These are phyloP conservation scores for Oenanthe melanoleuca DNA, from an alignment of 2,113 vertebrate species.

Conservation along the genomic window DNA sequence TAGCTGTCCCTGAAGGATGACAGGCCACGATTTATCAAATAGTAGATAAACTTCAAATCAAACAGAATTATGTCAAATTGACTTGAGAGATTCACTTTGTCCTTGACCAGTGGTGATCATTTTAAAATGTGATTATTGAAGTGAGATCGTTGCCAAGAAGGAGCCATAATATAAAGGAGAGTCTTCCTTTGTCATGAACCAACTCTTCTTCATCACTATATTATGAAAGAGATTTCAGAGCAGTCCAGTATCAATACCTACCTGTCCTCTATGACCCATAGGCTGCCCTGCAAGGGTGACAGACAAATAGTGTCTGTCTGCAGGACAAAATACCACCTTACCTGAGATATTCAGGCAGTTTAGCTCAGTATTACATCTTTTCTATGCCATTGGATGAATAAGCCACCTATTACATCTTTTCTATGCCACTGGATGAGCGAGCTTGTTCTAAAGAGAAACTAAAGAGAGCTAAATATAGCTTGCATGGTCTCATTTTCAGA, in stretches of 20 bases:
- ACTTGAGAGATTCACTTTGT: neutral
- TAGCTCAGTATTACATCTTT: neutral
- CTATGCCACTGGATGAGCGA: neutral
- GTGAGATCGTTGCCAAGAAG: neutral
- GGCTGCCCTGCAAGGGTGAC: neutral
- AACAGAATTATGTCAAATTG: constrained; percentile 2
- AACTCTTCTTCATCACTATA: neutral
- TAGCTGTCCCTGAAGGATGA: neutral
- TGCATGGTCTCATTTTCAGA: neutral
- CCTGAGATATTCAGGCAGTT: neutral
- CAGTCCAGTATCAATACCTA: neutral
- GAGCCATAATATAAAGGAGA: neutral
- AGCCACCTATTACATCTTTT: neutral
- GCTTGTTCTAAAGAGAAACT: neutral
- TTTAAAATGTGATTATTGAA: neutral
- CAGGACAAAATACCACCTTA: neutral
- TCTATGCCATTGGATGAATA: neutral
- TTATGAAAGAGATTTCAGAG: neutral
- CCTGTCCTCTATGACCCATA: neutral
- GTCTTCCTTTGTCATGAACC: neutral
- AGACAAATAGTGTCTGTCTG: neutral
- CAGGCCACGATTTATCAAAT: neutral
- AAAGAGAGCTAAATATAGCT: neutral
- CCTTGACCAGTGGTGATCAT: neutral
- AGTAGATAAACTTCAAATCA: neutral